phyloP scores from a whole-genome alignment of 2,797 vertebrate species.

The Liasis olivaceus region DNA sequence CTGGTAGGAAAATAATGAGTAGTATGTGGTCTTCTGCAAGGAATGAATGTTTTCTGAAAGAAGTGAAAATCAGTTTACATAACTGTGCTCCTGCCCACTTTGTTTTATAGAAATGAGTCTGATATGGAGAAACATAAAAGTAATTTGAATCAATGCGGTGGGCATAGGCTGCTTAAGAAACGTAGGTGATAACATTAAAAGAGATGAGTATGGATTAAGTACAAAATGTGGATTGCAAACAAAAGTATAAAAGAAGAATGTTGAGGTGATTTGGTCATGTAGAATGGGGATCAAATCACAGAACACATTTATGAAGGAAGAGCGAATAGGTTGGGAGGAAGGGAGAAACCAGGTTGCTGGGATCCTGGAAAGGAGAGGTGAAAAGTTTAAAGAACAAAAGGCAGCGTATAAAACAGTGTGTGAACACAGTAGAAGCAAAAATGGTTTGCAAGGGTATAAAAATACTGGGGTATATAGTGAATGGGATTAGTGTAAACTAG shows the following conservation, averaged over 20 bases:
- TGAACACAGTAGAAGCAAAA: not conserved
- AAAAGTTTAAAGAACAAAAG: not conserved
- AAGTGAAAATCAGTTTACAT: not conserved
- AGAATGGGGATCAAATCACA: not conserved
- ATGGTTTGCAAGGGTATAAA: not conserved
- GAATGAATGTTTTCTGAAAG: not conserved
- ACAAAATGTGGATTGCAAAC: not conserved
- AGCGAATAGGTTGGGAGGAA: not conserved
- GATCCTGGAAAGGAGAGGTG: not conserved
- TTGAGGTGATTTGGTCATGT: not conserved
- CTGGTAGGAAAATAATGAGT: not conserved
- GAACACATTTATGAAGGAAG: not conserved
- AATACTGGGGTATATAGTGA: not conserved
- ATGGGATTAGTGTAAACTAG: not conserved
- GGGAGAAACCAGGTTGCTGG: not conserved
- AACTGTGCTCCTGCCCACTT: not conserved
- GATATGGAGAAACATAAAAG: not conserved
- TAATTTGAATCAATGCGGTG: not conserved
- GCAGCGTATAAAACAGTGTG: not conserved
- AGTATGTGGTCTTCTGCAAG: not conserved
- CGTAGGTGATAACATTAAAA: not conserved
- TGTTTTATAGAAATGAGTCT: not conserved
- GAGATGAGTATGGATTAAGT: not conserved
- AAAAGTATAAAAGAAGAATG: not conserved
- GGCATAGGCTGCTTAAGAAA: not conserved